These are phyloP conservation scores for Scaptomyza caliginosa DNA, from an alignment of 2,888 invertebrate genomes.

Conservation along the genomic window DNA sequence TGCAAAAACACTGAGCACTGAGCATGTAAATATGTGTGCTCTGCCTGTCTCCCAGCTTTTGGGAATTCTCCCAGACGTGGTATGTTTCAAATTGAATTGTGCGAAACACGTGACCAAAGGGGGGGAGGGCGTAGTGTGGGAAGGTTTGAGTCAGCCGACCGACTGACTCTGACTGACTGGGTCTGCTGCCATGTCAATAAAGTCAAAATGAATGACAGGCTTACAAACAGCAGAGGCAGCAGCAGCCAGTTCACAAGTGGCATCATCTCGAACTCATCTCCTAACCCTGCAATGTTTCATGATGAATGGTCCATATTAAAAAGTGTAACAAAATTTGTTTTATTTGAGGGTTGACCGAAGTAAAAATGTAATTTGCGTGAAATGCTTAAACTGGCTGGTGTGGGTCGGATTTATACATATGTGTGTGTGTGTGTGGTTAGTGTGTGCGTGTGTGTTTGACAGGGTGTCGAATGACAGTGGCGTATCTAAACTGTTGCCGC, in stretches of 20 bases:
- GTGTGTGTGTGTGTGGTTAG: too few species aligned
- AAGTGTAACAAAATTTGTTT: conserved; percentile 55
- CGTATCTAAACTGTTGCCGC: background rate
- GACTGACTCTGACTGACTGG: background rate
- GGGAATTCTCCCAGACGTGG: conserved; percentile 30
- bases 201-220: conserved; percentile 77
- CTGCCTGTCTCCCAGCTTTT: background rate
- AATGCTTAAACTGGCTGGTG: conserved; percentile 43
- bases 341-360: conserved; percentile 55
- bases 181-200: conserved; percentile 70
- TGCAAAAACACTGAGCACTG: conserved; percentile 2
- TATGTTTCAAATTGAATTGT: conserved; percentile 75
- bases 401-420: background rate
- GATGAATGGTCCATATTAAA: conserved; percentile 46
- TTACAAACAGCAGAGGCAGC: conserved; percentile 60
- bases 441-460: conserved; percentile 1
- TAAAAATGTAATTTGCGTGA: conserved; percentile 75
- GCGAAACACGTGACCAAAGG: conserved; percentile 71
- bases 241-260: conserved; percentile 62
- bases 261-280: conserved; percentile 26
- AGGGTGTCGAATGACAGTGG: conserved; percentile 4
- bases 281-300: background rate
- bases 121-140: background rate
- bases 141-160: conserved; percentile 10
- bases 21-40: conserved; percentile 27